Evolutionary conservation across 1,140 invertebrate genomes (phyloP), one percentile per base, ranked within the genome.

Genomic region (Drosophila kohkoa): DNA sequence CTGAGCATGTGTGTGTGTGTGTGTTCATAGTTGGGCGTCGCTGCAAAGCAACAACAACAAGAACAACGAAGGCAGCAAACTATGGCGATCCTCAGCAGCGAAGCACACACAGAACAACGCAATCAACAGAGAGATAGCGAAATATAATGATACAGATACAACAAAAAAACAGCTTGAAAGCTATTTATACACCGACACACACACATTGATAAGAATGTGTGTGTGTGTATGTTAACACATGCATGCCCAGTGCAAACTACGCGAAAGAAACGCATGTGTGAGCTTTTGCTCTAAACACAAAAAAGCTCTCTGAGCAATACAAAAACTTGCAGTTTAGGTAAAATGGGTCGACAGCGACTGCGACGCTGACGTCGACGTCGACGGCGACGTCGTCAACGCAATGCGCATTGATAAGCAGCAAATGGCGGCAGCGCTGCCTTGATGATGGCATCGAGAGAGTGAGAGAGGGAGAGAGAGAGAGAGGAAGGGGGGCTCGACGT

Each of bases 1-100:
- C 49, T 25, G 13, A 51, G 32, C 49, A 11, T 30, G 15, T 20
- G 58, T 48, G 13, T 15, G 49, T 52, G 64, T 63, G 58, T 76
- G 74, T 60, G 63, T 73, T 68, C 77, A 71, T 87, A 82, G 79
- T 87, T 82, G 72, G 60, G 62, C 65, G 75, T 74, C 66, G 76
- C 77, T 77, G 78, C 55, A 82, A 86, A 81, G 5, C 46, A 48
- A 15, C 52, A 38, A 10, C 32, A 43, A 25, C 48, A 54, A 11
- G n/a, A 52, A 45, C 16, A 52, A 63, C 13, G 20, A 41, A 62
- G 48, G 73, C 70, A 32, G 48, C 41, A 81, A 75, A 73, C 45
- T 79, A 43, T 38, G 69, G 51, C 54, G 80, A 82, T 82, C 80
- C 66, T 78, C 75, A 46, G 57, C 3, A 25, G 16, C 54, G 59